These are phyloP conservation scores for Leptodactylus fuscus DNA, from an alignment of 2,113 vertebrate genomes.

Conservation along the genomic window DNA sequence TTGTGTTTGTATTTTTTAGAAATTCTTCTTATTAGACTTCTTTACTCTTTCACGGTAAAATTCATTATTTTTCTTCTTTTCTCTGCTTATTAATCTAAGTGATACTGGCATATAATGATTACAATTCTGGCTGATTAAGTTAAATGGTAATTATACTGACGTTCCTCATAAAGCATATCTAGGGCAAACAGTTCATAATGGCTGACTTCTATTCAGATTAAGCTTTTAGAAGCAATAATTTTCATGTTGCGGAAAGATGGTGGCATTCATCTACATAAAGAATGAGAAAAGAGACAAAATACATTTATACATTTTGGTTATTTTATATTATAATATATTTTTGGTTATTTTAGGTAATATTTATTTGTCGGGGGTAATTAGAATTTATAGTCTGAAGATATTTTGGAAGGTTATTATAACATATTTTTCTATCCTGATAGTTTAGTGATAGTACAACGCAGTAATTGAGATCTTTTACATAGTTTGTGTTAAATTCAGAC, in stretches of 20 bases:
- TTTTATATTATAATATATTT: too few species aligned
- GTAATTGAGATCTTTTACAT: too few species aligned
- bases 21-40: not conserved
- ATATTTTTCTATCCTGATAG: too few species aligned
- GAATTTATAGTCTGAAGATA: too few species aligned
- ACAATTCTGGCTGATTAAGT: not conserved
- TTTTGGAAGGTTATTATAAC: too few species aligned
- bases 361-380: too few species aligned
- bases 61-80: slow-evolving; percentile 5
- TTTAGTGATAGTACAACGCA: too few species aligned
- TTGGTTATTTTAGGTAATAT: too few species aligned
- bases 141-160: slow-evolving; percentile 30
- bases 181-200: slow-evolving; percentile 2
- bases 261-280: not conserved
- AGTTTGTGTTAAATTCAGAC: too few species aligned
- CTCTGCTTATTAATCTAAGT: slow-evolving; percentile 13
- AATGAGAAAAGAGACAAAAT: not conserved
- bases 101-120: slow-evolving; percentile 32
- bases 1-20: too few species aligned
- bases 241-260: not conserved
- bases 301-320: too few species aligned
- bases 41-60: not conserved
- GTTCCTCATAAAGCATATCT: slow-evolving; percentile 25
- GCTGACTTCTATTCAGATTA: slow-evolving; percentile 5
- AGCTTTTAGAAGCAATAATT: slow-evolving; percentile 1